phyloP scores from a whole-genome alignment of 2,888 invertebrate genomes.

The Troilus luridus region DNA sequence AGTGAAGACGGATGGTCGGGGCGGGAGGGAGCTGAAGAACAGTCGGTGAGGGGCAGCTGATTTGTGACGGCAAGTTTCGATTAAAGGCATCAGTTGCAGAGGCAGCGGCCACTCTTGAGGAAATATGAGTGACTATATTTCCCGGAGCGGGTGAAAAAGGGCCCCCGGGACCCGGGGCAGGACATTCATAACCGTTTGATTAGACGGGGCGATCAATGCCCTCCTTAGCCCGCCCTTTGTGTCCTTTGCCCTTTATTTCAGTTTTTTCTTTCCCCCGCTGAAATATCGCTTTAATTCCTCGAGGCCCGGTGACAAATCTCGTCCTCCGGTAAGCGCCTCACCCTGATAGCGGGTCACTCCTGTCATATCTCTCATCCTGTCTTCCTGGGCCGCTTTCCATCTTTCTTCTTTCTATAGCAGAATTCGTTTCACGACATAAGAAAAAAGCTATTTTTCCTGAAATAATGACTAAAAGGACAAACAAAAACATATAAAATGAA shows the following conservation, averaged over 20 bases:
- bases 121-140: conserved; percentile 53
- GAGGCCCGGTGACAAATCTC: conserved; percentile 34
- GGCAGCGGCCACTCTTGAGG: conserved; percentile 58
- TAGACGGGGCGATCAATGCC: conserved; percentile 56
- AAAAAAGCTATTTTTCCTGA: neutral
- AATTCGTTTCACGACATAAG: neutral
- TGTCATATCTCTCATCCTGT: conserved; percentile 16
- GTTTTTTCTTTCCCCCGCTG: conserved; percentile 31
- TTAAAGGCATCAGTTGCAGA: conserved; percentile 65
- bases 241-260: conserved; percentile 46
- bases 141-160: conserved; percentile 12
- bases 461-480: neutral
- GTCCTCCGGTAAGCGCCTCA: conserved; percentile 31
- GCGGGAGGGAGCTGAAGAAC: conserved; percentile 2
- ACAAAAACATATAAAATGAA: too few relatives aligned
- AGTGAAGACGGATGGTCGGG: neutral
- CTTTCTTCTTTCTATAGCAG: conserved; percentile 3
- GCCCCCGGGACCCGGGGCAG: conserved; percentile 23
- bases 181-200: conserved; percentile 58
- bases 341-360: neutral
- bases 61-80: conserved; percentile 65
- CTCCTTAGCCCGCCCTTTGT: conserved; percentile 26
- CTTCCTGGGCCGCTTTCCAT: neutral
- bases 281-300: conserved; percentile 50
- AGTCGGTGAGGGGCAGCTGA: conserved; percentile 59